A percentile compares a stretch with the other conserved stretches of the same genome.
Conservation (phyloP, 2,888 invertebrate genomes). For the Toxonevra muliebris region DNA sequence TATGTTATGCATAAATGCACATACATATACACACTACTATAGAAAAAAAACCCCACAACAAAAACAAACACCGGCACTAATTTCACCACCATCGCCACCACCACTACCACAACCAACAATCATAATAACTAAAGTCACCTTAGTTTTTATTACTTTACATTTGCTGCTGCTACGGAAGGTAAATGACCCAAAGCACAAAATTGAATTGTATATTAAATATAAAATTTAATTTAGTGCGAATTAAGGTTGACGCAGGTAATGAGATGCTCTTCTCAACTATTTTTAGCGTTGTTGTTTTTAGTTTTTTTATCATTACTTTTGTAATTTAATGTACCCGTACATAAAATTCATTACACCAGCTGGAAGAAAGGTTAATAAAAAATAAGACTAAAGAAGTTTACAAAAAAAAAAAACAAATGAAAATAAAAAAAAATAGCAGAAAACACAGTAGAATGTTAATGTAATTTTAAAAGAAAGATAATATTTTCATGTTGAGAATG, state of each 20-base stretch:
- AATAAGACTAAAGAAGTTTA: too few species aligned
- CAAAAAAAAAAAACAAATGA: too few species aligned
- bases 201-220: constrained; percentile 21
- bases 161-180: constrained; percentile 17
- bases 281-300: not conserved
- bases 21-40: not conserved
- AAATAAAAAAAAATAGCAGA: too few species aligned
- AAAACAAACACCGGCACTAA: constrained; percentile 12
- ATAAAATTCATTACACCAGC: too few species aligned
- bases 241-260: not conserved
- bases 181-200: constrained; percentile 25
- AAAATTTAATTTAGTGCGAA: constrained; percentile 30
- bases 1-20: constrained; percentile 24
- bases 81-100: constrained; percentile 23
- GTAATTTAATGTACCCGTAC: not conserved
- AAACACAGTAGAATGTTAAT: too few species aligned
- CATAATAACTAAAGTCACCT: not conserved
- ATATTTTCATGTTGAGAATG: too few species aligned
- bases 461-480: too few species aligned
- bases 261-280: constrained; percentile 3
- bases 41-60: not conserved
- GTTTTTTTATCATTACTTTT: not conserved
- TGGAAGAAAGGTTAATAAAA: too few species aligned
- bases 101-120: not conserved
- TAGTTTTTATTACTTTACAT: not conserved